Percentiles rank a stretch among this genome's conserved stretches.
Conservation (phyloP, 2,888 invertebrate genomes). For the Hydraecia micacea region DNA sequence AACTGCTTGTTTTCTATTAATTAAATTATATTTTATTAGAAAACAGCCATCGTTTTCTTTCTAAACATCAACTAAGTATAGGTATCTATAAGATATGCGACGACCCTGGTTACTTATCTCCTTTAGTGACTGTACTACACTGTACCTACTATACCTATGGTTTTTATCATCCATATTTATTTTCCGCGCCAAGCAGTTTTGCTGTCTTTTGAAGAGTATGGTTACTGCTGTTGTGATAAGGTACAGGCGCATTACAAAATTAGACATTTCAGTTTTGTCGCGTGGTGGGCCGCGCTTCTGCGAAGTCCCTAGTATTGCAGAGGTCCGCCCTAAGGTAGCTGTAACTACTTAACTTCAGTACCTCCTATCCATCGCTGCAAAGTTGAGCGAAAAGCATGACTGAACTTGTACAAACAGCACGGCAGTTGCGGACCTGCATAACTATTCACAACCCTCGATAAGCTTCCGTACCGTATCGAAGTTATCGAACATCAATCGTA, state of each 20-base stretch:
- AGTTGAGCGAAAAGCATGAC: not conserved
- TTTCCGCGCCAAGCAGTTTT: not conserved
- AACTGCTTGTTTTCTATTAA: too few species aligned
- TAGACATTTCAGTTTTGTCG: not conserved
- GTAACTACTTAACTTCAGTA: not conserved
- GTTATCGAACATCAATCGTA: too few species aligned
- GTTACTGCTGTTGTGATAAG: too few species aligned
- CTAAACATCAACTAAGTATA: too few species aligned
- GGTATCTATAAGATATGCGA: too few species aligned
- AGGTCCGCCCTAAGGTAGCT: not conserved
- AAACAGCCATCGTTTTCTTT: too few species aligned
- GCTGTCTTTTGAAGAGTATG: not conserved
- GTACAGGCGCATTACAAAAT: not conserved
- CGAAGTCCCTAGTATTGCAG: not conserved
- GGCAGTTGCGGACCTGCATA: too few species aligned
- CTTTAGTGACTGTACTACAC: not conserved
- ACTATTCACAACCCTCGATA: too few species aligned
- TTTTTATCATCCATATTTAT: not conserved
- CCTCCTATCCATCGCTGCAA: not conserved
- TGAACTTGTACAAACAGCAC: not conserved
- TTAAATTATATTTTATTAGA: too few species aligned
- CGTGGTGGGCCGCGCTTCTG: not conserved
- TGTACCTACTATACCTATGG: not conserved
- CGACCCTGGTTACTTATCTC: too few species aligned
- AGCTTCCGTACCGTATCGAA: too few species aligned